Conservation (phyloP, 2,113 vertebrate species). For the Gymnobelideus leadbeateri region DNA sequence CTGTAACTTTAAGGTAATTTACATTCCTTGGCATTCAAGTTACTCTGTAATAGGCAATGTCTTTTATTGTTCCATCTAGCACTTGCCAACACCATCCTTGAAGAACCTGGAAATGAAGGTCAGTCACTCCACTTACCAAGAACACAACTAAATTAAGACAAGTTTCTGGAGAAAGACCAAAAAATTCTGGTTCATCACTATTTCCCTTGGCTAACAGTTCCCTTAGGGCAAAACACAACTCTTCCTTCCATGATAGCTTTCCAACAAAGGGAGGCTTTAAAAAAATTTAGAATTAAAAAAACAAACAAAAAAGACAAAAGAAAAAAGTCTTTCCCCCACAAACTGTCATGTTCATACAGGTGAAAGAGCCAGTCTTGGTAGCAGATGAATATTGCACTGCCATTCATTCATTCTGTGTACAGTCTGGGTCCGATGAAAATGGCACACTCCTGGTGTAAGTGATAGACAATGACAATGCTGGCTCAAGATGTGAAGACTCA, state of each 20-base stretch:
- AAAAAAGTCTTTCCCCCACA: slow-evolving; percentile 78
- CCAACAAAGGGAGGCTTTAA: slow-evolving; percentile 81
- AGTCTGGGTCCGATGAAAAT: slow-evolving; percentile 76
- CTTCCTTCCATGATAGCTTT: slow-evolving; percentile 85
- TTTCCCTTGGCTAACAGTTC: slow-evolving; percentile 83
- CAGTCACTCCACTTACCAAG: slow-evolving; percentile 85
- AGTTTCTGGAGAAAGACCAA: slow-evolving; percentile 82
- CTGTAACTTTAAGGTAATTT: slow-evolving; percentile 81
- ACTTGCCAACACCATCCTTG: slow-evolving; percentile 81
- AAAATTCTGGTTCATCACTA: slow-evolving; percentile 83
- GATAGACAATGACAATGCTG: slow-evolving; percentile 75
- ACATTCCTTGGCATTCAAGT: slow-evolving; percentile 86
- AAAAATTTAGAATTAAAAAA: slow-evolving; percentile 25
- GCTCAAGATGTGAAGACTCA: slow-evolving; percentile 84
- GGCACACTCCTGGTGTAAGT: slow-evolving; percentile 74
- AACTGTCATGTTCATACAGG: slow-evolving; percentile 78
- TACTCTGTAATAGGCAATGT: slow-evolving; percentile 84
- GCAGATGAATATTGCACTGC: slow-evolving; percentile 85
- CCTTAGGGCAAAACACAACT: slow-evolving; percentile 82
- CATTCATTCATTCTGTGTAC: slow-evolving; percentile 74
- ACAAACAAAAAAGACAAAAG: slow-evolving; percentile 55
- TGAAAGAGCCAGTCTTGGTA: slow-evolving; percentile 83
- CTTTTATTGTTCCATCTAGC: slow-evolving; percentile 83
- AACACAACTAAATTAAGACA: slow-evolving; percentile 87
- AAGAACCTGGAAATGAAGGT: slow-evolving; percentile 83